A percentile compares a stretch with the other conserved stretches of the same genome.
Evolutionary conservation across 2,797 vertebrate species (phyloP).

Genomic region (Sebastes nivosus): DNA sequence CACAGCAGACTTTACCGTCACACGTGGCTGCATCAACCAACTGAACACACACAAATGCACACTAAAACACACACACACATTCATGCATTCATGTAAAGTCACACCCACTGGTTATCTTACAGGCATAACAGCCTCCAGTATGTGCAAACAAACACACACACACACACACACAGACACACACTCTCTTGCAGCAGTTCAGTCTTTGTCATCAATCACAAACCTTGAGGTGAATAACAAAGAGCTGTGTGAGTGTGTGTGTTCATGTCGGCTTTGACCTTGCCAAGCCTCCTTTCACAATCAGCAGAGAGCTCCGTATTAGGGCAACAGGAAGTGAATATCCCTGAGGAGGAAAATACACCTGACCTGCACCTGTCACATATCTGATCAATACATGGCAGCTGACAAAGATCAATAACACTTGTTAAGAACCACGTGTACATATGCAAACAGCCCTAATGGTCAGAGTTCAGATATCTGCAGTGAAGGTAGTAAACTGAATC

Average conservation of each 20-base stretch:
- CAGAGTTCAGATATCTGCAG: background rate
- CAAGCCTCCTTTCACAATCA: constrained; percentile 24
- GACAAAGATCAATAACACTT: background rate
- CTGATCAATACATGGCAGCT: background rate
- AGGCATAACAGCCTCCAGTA: background rate
- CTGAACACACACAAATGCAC: background rate
- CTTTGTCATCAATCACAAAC: constrained; percentile 37
- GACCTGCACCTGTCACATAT: background rate
- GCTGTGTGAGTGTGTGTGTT: constrained; percentile 1
- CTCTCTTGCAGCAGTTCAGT: constrained; percentile 12
- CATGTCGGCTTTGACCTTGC: constrained; percentile 33
- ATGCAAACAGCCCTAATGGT: background rate
- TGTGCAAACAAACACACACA: constrained; percentile 3
- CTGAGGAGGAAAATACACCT: background rate
- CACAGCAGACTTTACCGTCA: constrained; percentile 28
- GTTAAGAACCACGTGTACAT: background rate
- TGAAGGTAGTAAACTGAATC: background rate
- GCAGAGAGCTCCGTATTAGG: background rate
- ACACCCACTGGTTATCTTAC: constrained; percentile 30
- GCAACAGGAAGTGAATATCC: background rate
- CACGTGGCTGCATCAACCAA: constrained; percentile 8
- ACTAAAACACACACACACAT: background rate
- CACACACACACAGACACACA: background rate
- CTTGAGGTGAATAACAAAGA: constrained; percentile 51
- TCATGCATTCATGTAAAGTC: background rate